Evolutionary conservation across 1,140 invertebrate genomes (phyloP).

Genomic region (Rhopalosiphum padi): DNA sequence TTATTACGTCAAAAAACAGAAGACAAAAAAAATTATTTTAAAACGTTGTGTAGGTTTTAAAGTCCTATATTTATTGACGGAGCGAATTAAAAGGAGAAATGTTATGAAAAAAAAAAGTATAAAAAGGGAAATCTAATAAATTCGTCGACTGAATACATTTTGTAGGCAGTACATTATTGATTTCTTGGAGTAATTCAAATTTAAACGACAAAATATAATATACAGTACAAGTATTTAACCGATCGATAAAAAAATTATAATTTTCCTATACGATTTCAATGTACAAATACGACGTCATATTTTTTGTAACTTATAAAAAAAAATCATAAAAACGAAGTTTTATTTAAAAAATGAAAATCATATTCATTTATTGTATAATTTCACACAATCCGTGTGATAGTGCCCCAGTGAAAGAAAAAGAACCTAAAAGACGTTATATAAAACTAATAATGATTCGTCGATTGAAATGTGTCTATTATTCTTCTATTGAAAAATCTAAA

Average conservation of each 20-base stretch:
- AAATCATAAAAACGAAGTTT: neutral
- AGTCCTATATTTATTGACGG: neutral
- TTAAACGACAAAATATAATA: neutral
- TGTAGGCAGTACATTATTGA: neutral
- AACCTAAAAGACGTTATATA: no score
- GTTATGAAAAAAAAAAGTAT: neutral
- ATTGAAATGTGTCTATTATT: neutral
- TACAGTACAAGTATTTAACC: neutral
- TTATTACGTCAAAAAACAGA: neutral
- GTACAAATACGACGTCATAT: neutral
- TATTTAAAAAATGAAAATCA: neutral
- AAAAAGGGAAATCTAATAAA: conserved; percentile 1
- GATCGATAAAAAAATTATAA: neutral
- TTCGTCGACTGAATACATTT: neutral
- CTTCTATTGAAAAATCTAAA: neutral
- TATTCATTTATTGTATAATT: neutral
- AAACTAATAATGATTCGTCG: neutral
- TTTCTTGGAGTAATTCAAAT: neutral
- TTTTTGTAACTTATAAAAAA: neutral
- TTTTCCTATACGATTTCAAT: neutral
- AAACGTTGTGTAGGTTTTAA: neutral
- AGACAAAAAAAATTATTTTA: neutral
- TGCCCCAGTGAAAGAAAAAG: neutral
- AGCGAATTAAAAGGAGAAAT: neutral
- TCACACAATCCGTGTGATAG: neutral